These are phyloP conservation scores for Kradibia gibbosae DNA, from an alignment of 1,140 invertebrate species.

Conservation along the genomic window DNA sequence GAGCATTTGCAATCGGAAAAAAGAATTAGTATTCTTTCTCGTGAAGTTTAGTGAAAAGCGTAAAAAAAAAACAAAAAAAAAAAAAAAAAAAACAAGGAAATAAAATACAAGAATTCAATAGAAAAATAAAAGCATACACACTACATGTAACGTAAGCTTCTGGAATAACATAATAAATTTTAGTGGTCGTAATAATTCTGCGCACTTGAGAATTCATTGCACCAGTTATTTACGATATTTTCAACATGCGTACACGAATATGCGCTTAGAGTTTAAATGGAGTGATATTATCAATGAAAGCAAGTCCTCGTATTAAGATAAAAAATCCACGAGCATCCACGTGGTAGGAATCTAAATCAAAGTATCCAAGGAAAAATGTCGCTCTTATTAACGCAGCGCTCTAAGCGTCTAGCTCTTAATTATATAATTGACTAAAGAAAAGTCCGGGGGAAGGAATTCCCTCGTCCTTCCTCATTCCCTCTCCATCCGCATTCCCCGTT, in stretches of 20 bases:
- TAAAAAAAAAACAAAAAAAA: too few relatives aligned
- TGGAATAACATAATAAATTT: neutral
- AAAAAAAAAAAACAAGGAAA: too few relatives aligned
- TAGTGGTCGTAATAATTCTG: neutral
- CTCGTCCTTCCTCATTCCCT: slow-evolving; percentile 33
- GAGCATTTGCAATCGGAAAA: too few relatives aligned
- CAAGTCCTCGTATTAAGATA: neutral
- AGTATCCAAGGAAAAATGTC: slow-evolving; percentile 25
- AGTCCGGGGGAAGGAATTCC: neutral
- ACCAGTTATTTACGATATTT: neutral
- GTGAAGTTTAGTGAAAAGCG: neutral
- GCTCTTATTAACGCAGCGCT: slow-evolving; percentile 27
- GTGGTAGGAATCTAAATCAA: slow-evolving; percentile 5
- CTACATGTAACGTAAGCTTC: too few relatives aligned
- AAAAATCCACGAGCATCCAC: neutral
- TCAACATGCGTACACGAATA: neutral
- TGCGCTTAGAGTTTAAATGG: neutral
- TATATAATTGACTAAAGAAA: slow-evolving; percentile 45
- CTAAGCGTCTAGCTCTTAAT: slow-evolving; percentile 21
- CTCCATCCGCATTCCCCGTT: neutral
- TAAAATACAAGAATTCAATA: neutral
- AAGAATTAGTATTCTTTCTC: too few relatives aligned
- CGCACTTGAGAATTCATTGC: neutral
- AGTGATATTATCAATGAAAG: neutral
- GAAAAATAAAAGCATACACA: too few relatives aligned